Conservation (phyloP, 2,888 invertebrate genomes). For the Cinara cedri region DNA sequence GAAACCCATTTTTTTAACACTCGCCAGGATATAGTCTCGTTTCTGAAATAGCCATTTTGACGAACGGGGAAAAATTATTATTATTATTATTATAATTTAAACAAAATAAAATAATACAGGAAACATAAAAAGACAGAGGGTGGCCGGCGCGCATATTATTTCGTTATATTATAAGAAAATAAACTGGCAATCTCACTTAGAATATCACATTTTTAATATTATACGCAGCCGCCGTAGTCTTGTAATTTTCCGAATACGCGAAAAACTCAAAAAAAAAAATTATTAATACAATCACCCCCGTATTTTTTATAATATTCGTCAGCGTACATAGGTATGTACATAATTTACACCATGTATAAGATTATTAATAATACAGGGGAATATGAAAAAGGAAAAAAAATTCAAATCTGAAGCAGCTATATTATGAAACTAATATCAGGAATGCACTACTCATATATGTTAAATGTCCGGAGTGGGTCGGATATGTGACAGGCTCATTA, state of each 20-base stretch:
- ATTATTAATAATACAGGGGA: no score
- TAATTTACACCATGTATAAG: no score
- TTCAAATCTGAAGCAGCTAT: no score
- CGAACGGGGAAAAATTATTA: constrained; percentile 4
- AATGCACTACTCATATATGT: no score
- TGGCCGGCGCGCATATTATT: constrained; percentile 18
- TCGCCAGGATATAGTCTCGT: constrained; percentile 12
- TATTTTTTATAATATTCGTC: no score
- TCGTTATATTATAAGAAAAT: constrained; percentile 27
- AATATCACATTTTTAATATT: constrained; percentile 12
- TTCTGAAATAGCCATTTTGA: constrained; percentile 54
- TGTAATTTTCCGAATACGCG: neutral
- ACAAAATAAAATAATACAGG: constrained; percentile 27
- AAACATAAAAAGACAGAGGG: constrained; percentile 32
- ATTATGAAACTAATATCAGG: no score
- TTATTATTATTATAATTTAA: constrained; percentile 46
- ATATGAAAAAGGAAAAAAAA: no score
- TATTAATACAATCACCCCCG: no score
- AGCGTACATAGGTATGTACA: neutral
- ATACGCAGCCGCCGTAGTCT: neutral
- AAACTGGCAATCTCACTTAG: constrained; percentile 31
- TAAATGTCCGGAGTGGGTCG: no score
- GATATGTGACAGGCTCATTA: no score
- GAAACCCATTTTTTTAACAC: constrained; percentile 47
- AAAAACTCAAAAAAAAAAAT: neutral